A percentile compares a stretch with the other conserved stretches of the same genome.
Conservation (phyloP, 1,140 invertebrate species). For the Caenorhabditis latens region DNA sequence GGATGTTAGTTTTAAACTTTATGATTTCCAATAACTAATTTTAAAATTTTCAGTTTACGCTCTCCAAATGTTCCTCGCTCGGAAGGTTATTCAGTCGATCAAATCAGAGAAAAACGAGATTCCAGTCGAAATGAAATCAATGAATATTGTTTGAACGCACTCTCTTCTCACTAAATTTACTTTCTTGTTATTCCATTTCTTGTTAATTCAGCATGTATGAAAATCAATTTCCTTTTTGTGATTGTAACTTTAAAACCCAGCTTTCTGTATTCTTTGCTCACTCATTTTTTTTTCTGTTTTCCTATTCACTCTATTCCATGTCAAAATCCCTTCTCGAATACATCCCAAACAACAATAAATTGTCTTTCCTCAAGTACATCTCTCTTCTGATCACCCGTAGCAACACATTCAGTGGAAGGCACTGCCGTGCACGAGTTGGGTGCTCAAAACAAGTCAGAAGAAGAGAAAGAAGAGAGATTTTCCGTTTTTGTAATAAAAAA, state of each 20-base stretch:
- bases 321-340: neutral
- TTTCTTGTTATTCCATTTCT: neutral
- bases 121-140: conserved; percentile 28
- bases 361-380: neutral
- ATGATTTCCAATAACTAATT: neutral
- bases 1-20: neutral
- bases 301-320: neutral
- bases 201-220: neutral
- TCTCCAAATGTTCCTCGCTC: conserved; percentile 24
- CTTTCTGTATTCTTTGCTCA: neutral
- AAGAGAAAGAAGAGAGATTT: too few relatives aligned
- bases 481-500: too few relatives aligned
- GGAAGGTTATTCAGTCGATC: neutral
- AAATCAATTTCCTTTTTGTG: too few relatives aligned
- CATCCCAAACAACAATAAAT: neutral
- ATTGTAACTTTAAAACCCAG: neutral
- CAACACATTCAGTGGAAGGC: neutral
- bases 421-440: too few relatives aligned
- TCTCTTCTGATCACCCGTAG: neutral
- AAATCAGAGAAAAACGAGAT: neutral
- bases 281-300: neutral
- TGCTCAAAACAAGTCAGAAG: too few relatives aligned
- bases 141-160: neutral
- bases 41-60: conserved; percentile 1
- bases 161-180: neutral